These are phyloP conservation scores for Anniella stebbinsi DNA, from an alignment of 2,797 vertebrate genomes.

Conservation along the genomic window DNA sequence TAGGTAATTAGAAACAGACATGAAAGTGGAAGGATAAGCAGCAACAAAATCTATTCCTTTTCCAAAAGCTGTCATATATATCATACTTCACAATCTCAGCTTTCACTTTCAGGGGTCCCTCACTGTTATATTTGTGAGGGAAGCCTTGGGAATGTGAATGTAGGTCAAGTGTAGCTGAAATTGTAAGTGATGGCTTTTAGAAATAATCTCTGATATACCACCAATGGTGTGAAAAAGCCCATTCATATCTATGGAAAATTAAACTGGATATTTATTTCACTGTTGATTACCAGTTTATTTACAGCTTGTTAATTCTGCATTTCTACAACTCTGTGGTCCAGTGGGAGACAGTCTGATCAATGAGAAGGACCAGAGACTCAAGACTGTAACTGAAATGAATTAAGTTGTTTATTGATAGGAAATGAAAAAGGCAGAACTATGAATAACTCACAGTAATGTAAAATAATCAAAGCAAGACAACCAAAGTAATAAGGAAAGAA, in stretches of 20 bases:
- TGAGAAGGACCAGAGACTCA: background rate
- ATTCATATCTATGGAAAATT: background rate
- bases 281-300: background rate
- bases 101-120: background rate
- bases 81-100: background rate
- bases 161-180: conserved; percentile 12
- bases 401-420: background rate
- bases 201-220: background rate
- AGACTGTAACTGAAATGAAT: background rate
- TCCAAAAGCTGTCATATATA: background rate
- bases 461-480: background rate
- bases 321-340: background rate
- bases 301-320: background rate
- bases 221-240: background rate
- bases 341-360: background rate
- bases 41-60: background rate
- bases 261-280: background rate
- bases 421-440: background rate
- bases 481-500: background rate
- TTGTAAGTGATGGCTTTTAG: background rate
- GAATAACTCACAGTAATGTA: background rate
- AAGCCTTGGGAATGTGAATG: background rate
- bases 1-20: conserved; percentile 31
- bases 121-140: background rate
- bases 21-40: background rate